Conservation (phyloP, 2,888 invertebrate species). For the Amblyteles armatorius region DNA sequence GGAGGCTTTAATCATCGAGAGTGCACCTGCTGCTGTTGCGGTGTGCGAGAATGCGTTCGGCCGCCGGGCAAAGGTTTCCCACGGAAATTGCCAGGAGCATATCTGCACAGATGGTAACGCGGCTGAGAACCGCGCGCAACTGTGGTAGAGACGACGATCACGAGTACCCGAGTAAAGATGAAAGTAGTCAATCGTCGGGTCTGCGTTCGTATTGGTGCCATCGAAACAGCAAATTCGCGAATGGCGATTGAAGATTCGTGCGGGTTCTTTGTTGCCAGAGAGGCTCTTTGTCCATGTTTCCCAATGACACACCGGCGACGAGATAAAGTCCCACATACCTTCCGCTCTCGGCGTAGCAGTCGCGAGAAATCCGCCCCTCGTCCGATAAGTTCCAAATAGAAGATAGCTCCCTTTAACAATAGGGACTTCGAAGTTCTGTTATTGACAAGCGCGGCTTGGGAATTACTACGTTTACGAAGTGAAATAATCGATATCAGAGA, state of each 20-base stretch:
- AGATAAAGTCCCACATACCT: background rate
- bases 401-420: background rate
- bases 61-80: background rate
- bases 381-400: background rate
- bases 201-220: background rate
- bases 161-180: constrained; percentile 14
- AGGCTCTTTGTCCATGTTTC: background rate
- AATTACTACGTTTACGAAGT: constrained; percentile 6
- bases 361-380: background rate
- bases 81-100: constrained; percentile 39
- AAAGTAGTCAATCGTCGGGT: constrained; percentile 15
- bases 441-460: background rate
- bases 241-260: constrained; percentile 19
- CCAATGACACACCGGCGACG: background rate
- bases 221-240: background rate
- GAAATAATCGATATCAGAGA: background rate
- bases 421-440: background rate
- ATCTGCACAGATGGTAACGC: background rate
- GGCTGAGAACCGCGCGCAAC: background rate
- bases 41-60: background rate
- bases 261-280: constrained; percentile 5
- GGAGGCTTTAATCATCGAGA: constrained; percentile 62
- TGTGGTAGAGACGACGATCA: background rate
- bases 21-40: constrained; percentile 43
- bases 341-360: background rate